phyloP scores from a whole-genome alignment of 1,140 invertebrate genomes.

The Pinna nobilis region DNA sequence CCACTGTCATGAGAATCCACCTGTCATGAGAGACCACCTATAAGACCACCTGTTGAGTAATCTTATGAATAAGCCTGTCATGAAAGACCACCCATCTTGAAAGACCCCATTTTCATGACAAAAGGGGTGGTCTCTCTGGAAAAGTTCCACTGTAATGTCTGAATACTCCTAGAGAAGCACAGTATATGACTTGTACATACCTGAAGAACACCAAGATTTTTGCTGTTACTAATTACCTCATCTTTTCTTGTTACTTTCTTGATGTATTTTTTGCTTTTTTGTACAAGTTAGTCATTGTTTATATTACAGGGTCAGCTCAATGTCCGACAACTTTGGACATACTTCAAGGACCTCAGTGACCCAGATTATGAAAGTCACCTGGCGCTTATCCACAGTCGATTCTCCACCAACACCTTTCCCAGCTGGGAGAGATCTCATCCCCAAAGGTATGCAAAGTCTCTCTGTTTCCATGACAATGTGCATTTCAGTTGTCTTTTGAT shows the following conservation, averaged over 20 bases:
- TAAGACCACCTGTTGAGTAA: too few relatives aligned
- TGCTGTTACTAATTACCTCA: not conserved
- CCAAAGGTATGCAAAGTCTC: slow-evolving; percentile 82
- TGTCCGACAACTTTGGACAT: slow-evolving; percentile 95
- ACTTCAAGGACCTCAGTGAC: slow-evolving; percentile 83
- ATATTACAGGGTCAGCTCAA: slow-evolving; percentile 90
- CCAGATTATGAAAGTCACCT: slow-evolving; percentile 94
- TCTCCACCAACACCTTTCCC: slow-evolving; percentile 99
- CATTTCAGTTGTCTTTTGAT: not conserved
- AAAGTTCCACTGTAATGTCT: too few relatives aligned
- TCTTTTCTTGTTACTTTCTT: not conserved
- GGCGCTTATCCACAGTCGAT: slow-evolving; percentile 96
- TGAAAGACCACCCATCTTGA: too few relatives aligned
- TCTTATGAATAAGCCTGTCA: too few relatives aligned
- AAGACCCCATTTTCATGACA: too few relatives aligned
- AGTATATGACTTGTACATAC: not conserved
- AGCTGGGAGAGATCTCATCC: slow-evolving; percentile 99
- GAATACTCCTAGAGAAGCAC: not conserved
- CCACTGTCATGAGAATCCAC: too few relatives aligned
- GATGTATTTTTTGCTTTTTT: too few relatives aligned
- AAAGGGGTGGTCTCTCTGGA: too few relatives aligned
- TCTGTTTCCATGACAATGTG: not conserved
- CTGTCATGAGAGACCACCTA: too few relatives aligned
- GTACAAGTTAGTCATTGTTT: not conserved
- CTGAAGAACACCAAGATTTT: not conserved